Conservation (phyloP, 2,797 vertebrate species). For the Microctenopoma lineatum region DNA sequence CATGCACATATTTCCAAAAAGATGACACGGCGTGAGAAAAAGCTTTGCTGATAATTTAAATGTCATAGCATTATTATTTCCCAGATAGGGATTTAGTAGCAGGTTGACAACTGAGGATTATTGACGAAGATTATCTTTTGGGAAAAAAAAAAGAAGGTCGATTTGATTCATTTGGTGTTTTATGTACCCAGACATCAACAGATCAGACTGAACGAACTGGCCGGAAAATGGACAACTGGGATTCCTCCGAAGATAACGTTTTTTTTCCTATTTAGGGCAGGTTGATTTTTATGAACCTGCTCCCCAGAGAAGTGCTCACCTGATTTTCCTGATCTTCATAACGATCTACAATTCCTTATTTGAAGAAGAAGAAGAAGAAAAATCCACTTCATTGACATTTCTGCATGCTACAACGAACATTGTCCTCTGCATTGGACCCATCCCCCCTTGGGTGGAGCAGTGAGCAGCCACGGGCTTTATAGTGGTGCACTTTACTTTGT, state of each 20-base stretch:
- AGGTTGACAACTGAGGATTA: background rate
- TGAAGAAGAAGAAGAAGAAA: too few species aligned
- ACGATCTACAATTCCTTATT: too few species aligned
- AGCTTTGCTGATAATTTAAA: constrained; percentile 56
- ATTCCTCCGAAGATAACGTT: background rate
- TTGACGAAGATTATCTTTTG: constrained; percentile 22
- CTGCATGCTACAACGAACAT: too few species aligned
- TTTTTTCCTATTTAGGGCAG: background rate
- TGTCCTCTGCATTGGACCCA: too few species aligned
- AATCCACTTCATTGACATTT: too few species aligned
- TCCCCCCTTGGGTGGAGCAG: too few species aligned
- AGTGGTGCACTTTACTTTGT: constrained; percentile 17
- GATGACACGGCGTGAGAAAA: constrained; percentile 33
- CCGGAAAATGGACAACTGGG: background rate
- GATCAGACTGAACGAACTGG: background rate
- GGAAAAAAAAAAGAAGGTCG: background rate
- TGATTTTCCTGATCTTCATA: too few species aligned
- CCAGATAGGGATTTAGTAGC: constrained; percentile 18
- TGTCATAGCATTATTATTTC: constrained; percentile 61
- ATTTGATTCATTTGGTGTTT: background rate
- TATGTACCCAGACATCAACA: background rate
- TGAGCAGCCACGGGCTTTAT: too few species aligned
- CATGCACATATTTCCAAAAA: constrained; percentile 39
- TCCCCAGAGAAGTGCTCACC: too few species aligned
- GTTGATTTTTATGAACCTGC: background rate